Conservation (phyloP, 2,113 vertebrate species). For the Scomber colias region DNA sequence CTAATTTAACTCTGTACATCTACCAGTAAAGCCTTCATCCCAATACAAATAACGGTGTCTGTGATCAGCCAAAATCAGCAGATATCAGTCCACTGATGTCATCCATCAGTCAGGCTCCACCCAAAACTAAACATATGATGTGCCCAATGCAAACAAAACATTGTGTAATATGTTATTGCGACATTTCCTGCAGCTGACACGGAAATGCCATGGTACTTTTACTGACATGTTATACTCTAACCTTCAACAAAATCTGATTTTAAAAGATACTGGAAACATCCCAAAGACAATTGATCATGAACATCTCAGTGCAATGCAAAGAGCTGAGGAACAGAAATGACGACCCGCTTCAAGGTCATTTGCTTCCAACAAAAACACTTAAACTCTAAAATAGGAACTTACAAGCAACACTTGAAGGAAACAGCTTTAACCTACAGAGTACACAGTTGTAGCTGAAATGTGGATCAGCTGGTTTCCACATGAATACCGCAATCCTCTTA, state of each 20-base stretch:
- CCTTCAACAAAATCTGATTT: background rate
- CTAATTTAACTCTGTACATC: background rate
- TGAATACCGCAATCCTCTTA: conserved; percentile 14
- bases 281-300: background rate
- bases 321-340: background rate
- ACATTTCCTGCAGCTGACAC: no score
- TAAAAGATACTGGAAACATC: background rate
- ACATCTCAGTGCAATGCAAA: background rate
- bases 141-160: conserved; percentile 1
- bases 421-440: background rate
- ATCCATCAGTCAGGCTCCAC: background rate
- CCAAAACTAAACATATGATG: background rate
- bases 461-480: conserved; percentile 8
- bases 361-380: background rate
- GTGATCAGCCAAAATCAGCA: background rate
- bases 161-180: conserved; percentile 4
- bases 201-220: background rate
- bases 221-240: background rate
- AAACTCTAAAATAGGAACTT: background rate
- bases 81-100: background rate
- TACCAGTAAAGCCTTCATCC: background rate
- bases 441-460: background rate
- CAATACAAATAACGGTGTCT: background rate
- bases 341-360: background rate
- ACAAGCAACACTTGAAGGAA: background rate